Conservation (phyloP, 2,888 invertebrate genomes). For the Bursaphelenchus okinawaensis region DNA sequence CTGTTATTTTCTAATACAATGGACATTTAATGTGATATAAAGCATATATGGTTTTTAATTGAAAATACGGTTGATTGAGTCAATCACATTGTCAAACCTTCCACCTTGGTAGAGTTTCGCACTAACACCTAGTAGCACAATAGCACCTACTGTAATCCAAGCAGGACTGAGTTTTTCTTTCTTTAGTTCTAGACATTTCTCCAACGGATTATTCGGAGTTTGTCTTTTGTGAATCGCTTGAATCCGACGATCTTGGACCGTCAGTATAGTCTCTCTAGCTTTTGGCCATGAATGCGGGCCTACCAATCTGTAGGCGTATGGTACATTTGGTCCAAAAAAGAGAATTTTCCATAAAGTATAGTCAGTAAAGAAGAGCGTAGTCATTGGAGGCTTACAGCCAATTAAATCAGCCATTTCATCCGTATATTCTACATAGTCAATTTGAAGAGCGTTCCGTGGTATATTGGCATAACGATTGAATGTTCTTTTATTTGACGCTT, state of each 20-base stretch:
- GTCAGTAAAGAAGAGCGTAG: slow-evolving; percentile 46
- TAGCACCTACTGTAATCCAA: background rate
- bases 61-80: too few species aligned
- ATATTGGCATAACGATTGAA: slow-evolving; percentile 30
- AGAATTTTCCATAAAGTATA: slow-evolving; percentile 41
- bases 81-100: too few species aligned
- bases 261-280: slow-evolving; percentile 6
- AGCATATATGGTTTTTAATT: too few species aligned
- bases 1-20: too few species aligned
- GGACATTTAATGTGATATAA: too few species aligned
- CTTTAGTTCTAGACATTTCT: background rate
- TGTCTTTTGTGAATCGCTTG: background rate
- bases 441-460: slow-evolving; percentile 58
- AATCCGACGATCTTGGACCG: slow-evolving; percentile 12
- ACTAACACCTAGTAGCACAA: background rate
- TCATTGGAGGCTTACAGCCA: slow-evolving; percentile 58
- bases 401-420: slow-evolving; percentile 59
- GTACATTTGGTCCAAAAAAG: slow-evolving; percentile 51
- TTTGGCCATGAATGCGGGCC: slow-evolving; percentile 11
- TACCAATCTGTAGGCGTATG: slow-evolving; percentile 10
- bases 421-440: slow-evolving; percentile 57
- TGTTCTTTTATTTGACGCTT: slow-evolving; percentile 54
- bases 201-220: background rate
- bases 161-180: background rate
- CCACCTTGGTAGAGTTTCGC: background rate